A percentile compares a stretch with the other conserved stretches of the same genome.
phyloP scores from a whole-genome alignment of 64 coral and sea anemone species.

The Dendrophyllia cribrosa region DNA sequence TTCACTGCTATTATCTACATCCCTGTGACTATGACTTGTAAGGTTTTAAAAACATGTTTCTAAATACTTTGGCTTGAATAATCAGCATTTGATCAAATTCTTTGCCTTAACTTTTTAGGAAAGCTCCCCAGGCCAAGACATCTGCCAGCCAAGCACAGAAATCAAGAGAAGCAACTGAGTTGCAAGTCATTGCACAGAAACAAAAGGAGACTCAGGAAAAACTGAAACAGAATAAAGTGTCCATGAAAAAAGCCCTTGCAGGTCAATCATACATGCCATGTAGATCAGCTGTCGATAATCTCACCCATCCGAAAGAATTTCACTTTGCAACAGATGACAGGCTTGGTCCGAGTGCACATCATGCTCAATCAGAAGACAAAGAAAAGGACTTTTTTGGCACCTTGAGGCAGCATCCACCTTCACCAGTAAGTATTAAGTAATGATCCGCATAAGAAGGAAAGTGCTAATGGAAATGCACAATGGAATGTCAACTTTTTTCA shows the following conservation, averaged over 20 bases:
- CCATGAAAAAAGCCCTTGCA: constrained; percentile 93
- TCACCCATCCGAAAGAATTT: constrained; percentile 88
- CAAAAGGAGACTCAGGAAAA: constrained; percentile 77
- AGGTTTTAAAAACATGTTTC: too few relatives aligned
- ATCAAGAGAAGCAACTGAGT: constrained; percentile 80
- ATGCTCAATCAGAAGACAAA: constrained; percentile 31
- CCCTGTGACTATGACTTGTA: too few relatives aligned
- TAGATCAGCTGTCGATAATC: constrained; percentile 76
- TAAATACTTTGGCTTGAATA: too few relatives aligned
- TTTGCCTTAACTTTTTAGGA: background rate
- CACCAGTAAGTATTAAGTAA: constrained; percentile 83
- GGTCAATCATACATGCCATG: constrained; percentile 69
- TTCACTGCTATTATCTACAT: too few relatives aligned
- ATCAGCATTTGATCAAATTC: background rate
- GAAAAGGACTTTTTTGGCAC: constrained; percentile 82
- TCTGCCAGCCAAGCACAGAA: constrained; percentile 53
- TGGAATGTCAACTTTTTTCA: too few relatives aligned
- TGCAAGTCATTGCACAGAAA: constrained; percentile 85
- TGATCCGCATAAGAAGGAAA: background rate
- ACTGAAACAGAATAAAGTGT: constrained; percentile 85
- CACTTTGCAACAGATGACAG: constrained; percentile 94
- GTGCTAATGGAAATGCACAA: too few relatives aligned
- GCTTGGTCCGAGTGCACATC: constrained; percentile 64
- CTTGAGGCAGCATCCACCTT: constrained; percentile 86
- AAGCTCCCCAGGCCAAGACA: constrained; percentile 46